Percentiles rank a stretch among this genome's conserved stretches.
phyloP scores from a whole-genome alignment of 2,888 invertebrate genomes.

The Agrochola circellaris region DNA sequence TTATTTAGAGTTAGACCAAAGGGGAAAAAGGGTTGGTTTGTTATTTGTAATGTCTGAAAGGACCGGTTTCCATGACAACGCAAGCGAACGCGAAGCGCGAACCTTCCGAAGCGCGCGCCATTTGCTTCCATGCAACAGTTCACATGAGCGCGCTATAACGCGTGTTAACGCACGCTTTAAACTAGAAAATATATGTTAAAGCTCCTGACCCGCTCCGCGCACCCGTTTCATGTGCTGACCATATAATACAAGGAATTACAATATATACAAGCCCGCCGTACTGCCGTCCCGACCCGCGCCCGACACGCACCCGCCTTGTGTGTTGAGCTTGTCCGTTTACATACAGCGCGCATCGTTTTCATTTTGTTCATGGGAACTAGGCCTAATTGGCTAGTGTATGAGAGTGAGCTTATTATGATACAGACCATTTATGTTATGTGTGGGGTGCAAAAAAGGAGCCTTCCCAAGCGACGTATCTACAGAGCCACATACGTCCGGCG shows the following conservation, averaged over 20 bases:
- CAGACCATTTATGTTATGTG: neutral
- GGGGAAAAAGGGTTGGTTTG: neutral
- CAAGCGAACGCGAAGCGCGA: neutral
- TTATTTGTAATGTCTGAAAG: neutral
- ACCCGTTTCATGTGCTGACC: no score
- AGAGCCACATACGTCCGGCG: neutral
- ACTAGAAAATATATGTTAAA: neutral
- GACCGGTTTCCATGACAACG: neutral
- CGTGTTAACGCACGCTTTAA: neutral
- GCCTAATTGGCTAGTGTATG: neutral
- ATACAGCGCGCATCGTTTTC: neutral
- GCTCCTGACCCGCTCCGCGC: no score
- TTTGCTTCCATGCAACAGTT: neutral
- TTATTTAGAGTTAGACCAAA: neutral
- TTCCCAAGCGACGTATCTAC: neutral
- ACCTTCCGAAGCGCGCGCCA: neutral
- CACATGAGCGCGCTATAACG: neutral
- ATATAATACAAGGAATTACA: no score
- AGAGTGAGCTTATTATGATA: neutral
- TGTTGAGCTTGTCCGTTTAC: no score
- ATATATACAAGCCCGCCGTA: no score
- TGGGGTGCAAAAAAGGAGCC: neutral
- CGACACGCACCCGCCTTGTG: no score
- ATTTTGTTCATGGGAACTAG: neutral
- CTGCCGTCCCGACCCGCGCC: no score